phyloP scores from a whole-genome alignment of 2,888 invertebrate species.

The Bellardia bayeri region DNA sequence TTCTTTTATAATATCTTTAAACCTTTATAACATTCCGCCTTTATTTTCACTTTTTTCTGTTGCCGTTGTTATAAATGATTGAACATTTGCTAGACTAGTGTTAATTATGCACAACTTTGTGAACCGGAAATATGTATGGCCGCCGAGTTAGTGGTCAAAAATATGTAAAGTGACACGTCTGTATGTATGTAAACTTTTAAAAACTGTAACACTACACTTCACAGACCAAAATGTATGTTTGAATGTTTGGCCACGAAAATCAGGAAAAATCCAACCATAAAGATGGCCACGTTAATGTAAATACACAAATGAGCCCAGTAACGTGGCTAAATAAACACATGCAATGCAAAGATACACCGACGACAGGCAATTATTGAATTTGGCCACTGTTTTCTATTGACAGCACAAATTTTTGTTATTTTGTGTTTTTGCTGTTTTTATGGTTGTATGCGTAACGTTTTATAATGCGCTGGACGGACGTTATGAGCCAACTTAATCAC shows the following conservation, averaged over 20 bases:
- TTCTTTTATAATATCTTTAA: not conserved
- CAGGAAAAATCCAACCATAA: slow-evolving; percentile 70
- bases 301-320: slow-evolving; percentile 58
- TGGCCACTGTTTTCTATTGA: slow-evolving; percentile 47
- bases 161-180: slow-evolving; percentile 81
- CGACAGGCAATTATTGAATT: slow-evolving; percentile 64
- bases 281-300: slow-evolving; percentile 71
- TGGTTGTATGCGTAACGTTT: slow-evolving; percentile 40
- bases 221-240: slow-evolving; percentile 40
- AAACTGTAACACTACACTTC: slow-evolving; percentile 55
- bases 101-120: slow-evolving; percentile 75
- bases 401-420: slow-evolving; percentile 12
- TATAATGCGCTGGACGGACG: slow-evolving; percentile 39
- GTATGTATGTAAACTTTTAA: slow-evolving; percentile 62
- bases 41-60: slow-evolving; percentile 10
- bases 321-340: slow-evolving; percentile 65
- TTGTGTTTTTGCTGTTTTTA: slow-evolving; percentile 16
- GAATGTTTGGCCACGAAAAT: slow-evolving; percentile 70
- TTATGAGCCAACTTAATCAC: slow-evolving; percentile 68
- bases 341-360: slow-evolving; percentile 51
- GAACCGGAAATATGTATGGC: slow-evolving; percentile 81
- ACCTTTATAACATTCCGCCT: not conserved
- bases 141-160: slow-evolving; percentile 83
- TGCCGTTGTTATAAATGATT: not conserved
- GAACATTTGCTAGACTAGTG: slow-evolving; percentile 50